Conservation (phyloP, 2,113 vertebrate genomes). For the Callopanchax toddi region DNA sequence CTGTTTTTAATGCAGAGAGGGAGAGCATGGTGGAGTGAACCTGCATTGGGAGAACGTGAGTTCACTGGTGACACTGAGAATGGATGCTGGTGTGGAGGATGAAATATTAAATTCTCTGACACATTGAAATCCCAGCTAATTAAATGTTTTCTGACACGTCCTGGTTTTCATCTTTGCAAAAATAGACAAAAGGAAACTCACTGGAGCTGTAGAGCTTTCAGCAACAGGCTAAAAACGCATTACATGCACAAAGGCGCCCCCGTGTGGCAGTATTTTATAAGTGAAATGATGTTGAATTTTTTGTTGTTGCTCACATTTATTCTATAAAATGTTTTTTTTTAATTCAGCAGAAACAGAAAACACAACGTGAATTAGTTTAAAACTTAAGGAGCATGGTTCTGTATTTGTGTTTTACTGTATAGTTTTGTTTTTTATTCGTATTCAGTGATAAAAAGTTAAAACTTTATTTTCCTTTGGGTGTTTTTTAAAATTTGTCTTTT, state of each 20-base stretch:
- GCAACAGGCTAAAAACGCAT: no score
- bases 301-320: no score
- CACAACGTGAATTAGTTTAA: no score
- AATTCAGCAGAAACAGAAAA: no score
- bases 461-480: no score
- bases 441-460: no score
- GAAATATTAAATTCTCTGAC: background rate
- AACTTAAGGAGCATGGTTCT: no score
- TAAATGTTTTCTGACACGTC: conserved; percentile 1
- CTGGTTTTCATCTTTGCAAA: background rate
- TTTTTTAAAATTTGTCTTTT: no score
- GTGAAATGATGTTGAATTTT: background rate
- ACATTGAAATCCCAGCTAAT: background rate
- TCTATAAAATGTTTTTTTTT: no score
- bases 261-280: conserved; percentile 59
- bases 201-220: background rate
- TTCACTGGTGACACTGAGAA: conserved; percentile 32
- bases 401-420: no score
- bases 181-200: background rate
- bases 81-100: no score
- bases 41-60: conserved; percentile 20
- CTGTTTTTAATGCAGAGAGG: conserved; percentile 31
- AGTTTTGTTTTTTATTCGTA: no score
- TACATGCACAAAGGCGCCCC: conserved; percentile 64
- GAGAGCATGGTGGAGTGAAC: conserved; percentile 20